Evolutionary conservation across 2,888 invertebrate species (phyloP).

Genomic region (Agapetus fuscipes): DNA sequence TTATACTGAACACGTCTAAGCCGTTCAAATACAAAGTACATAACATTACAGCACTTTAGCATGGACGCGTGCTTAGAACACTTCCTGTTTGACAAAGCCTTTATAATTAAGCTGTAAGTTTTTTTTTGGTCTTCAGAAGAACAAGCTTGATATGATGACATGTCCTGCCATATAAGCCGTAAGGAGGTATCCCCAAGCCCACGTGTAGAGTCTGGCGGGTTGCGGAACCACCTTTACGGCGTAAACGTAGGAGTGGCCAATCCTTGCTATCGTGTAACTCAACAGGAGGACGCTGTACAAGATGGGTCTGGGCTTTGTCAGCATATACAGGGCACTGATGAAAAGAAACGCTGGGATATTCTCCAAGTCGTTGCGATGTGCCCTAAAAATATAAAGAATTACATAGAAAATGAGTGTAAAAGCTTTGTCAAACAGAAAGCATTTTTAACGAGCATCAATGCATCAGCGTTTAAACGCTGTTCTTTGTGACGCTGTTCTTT

Average conservation of each 20-base stretch:
- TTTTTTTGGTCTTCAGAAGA: no score
- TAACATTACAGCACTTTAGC: no score
- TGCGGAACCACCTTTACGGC: conserved; percentile 49
- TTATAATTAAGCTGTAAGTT: no score
- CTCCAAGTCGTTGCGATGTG: conserved; percentile 59
- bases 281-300: conserved; percentile 47
- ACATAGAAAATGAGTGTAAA: no score
- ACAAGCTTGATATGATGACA: no score
- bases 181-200: conserved; percentile 31
- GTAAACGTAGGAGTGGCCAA: conserved; percentile 54
- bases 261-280: conserved; percentile 41
- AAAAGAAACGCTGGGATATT: conserved; percentile 53
- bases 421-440: neutral
- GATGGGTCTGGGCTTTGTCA: conserved; percentile 41
- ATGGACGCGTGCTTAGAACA: neutral
- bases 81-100: no score
- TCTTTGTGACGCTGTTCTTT: no score
- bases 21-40: no score
- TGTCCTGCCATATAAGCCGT: conserved; percentile 38
- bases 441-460: no score
- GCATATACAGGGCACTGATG: conserved; percentile 45
- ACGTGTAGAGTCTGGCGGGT: conserved; percentile 41
- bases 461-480: no score
- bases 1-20: no score
- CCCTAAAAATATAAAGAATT: conserved; percentile 36